Base-by-base conservation (phyloP, 1,140 invertebrate species). In the Caenorhabditis latens region DNA sequence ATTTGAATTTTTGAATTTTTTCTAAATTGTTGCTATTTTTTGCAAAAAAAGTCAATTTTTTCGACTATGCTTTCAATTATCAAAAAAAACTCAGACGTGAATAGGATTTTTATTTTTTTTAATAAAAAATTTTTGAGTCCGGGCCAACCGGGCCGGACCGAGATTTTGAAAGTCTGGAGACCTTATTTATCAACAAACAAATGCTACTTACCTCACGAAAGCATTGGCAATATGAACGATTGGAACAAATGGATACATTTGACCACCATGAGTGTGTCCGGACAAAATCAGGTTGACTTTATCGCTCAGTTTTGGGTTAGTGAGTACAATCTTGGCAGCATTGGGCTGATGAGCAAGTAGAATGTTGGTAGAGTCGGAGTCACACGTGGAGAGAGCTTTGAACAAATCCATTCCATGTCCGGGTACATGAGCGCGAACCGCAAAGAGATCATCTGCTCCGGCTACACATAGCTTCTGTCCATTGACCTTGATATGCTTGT, bases 331-430 rank as follows among this genome's bases (percentile, higher is more conserved):
- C 16, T 75, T 58, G n/a, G 88, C 88, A 4, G 88, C 88, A 48
- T 88, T 88, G 16, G 88, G 88, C 40, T 88, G 88, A 43, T 88
- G 88, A 24, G 88, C 88, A 42, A 88, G 85, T 48, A 88, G 85
- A 75, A 88, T 40, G 40, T 75, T 67, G 5, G 85, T 48, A 3
- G 88, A 87, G 16, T 83, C 61, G 4, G 40, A 11, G 4, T 84
- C 19, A 61, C 88, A 88, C 0, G 87, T 86, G 4, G 19, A n/a
- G 6, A 88, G 55, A 16, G 88, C 86, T 42, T 83, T 87, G 5
- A 14, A 58, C 16, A 83, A 43, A 86, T 88, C 75, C 88, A 88
- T 87, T 84, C 85, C 88, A 88, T 88, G 88, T 11, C 88, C 88
- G 46, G 71, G 87, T 19, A 86, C 63, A 61, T 88, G 67, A 19